Evolutionary conservation across 2,113 vertebrate genomes (phyloP).

Genomic region (Tringa solitaria): DNA sequence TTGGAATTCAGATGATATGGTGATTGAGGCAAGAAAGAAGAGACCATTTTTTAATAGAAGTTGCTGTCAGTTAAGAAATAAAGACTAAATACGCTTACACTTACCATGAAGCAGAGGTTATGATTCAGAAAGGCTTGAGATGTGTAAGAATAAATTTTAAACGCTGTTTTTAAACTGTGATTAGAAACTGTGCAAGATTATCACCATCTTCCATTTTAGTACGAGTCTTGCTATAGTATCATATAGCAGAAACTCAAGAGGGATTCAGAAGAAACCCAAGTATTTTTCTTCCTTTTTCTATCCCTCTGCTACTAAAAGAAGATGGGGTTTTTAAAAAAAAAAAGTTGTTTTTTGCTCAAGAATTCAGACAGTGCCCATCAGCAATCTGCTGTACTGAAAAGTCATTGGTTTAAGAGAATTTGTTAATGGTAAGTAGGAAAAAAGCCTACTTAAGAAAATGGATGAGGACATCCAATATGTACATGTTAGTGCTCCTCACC

Average conservation of each 20-base stretch:
- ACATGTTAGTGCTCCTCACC: not conserved
- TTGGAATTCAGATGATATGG: not conserved
- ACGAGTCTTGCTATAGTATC: not conserved
- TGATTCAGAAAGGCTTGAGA: conserved; percentile 4
- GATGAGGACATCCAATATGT: not conserved
- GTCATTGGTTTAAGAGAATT: not conserved
- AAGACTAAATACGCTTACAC: not conserved
- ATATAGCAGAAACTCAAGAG: not conserved
- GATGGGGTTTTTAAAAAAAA: not conserved
- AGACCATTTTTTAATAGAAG: not conserved
- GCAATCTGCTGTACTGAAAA: not conserved
- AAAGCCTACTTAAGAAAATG: not conserved
- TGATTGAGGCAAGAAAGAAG: not conserved
- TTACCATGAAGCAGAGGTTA: not conserved
- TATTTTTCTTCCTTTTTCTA: not conserved
- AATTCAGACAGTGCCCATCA: not conserved
- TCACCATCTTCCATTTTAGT: not conserved
- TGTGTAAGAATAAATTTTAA: not conserved
- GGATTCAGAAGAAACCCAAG: not conserved
- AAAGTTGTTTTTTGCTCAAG: not conserved
- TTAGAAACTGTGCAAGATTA: not conserved
- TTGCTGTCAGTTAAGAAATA: not conserved
- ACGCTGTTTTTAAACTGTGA: not conserved
- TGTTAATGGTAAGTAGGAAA: not conserved
- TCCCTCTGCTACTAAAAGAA: not conserved